A percentile compares a stretch with the other conserved stretches of the same genome.
Evolutionary conservation across 2,113 vertebrate genomes (phyloP).

Genomic region (Albula glossodonta): DNA sequence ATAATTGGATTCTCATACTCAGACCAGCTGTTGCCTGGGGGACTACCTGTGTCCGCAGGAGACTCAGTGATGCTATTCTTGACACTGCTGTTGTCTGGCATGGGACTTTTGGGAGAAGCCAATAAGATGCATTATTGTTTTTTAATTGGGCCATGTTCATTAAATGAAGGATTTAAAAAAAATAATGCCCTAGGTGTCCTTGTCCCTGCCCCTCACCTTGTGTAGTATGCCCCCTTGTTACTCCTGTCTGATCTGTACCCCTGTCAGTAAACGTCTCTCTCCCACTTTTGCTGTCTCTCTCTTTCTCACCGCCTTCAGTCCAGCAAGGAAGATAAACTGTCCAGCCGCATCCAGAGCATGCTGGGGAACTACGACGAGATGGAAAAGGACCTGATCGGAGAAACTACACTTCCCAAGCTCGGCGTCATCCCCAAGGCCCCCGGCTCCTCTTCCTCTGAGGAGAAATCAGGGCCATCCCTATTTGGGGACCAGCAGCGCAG

Average conservation of each 20-base stretch:
- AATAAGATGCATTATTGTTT: not conserved
- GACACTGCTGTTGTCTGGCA: not conserved
- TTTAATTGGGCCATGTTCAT: not conserved
- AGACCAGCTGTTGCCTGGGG: slow-evolving; percentile 5
- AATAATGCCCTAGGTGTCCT: not conserved
- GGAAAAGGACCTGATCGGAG: slow-evolving; percentile 88
- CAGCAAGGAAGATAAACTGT: slow-evolving; percentile 97
- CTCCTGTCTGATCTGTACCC: slow-evolving; percentile 3
- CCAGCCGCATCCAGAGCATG: slow-evolving; percentile 98
- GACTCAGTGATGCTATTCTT: not conserved
- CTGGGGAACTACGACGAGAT: slow-evolving; percentile 98
- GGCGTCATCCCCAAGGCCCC: slow-evolving; percentile 80
- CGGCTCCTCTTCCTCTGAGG: slow-evolving; percentile 82
- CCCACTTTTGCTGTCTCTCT: not conserved
- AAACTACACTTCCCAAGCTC: slow-evolving; percentile 86
- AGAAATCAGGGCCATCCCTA: slow-evolving; percentile 81
- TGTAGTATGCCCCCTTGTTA: not conserved
- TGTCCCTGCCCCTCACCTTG: not conserved
- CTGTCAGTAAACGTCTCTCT: not conserved
- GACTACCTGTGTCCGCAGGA: not conserved
- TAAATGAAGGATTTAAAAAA: not conserved
- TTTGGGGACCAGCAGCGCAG: slow-evolving; percentile 86
- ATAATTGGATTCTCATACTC: not conserved
- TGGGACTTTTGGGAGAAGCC: not conserved
- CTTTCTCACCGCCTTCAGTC: slow-evolving; percentile 68